Evolutionary conservation across 2,797 vertebrate species (phyloP), one percentile per base, ranked within the genome.

Genomic region (Ceryle rudis): DNA sequence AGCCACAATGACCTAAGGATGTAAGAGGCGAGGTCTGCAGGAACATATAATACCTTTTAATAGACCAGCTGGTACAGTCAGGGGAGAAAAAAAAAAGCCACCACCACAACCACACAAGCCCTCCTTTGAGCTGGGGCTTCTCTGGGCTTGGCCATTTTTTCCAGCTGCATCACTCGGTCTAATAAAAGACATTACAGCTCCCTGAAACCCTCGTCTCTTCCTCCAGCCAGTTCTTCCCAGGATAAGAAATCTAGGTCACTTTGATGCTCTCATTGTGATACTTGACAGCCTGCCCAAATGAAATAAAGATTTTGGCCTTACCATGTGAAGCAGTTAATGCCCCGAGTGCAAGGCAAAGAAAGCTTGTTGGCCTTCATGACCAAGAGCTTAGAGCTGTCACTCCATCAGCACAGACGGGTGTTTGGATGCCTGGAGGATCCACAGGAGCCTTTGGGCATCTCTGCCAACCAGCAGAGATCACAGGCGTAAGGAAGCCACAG

Each of bases 81-180:
- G 54, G 49, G 26, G 49, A 15, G 46, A n/a, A 72, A 65, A 9
- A 2, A 28, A 9, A 2, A 28, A 9, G 5, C 2, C 71, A 55
- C 18, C 13, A 39, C 39, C 52, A 81, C 46, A 66, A 54, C 22
- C 74, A 86, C 75, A 91, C 80, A 96, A 94, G 42, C 54, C 49
- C 51, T 95, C 37, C 86, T 93, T 92, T 95, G 82, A 95, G 91
- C 70, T 64, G 69, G 39, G 55, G 70, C 82, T 95, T 55, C 93
- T 95, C 78, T 4, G 0, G 22, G 58, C 80, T 52, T 58, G 80
- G 46, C 93, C 80, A 51, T 95, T 97, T 95, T 97, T 94, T 81
- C 93, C 90, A 90, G 85, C 93, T 89, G 79, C 79, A 89, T 91
- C 84, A 89, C n/a, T 93, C 20, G 29, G 72, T 88, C 90, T 96